Percentiles rank a stretch among this genome's conserved stretches.
phyloP scores from a whole-genome alignment of 2,797 vertebrate species.

The Bryconaethiops microstoma region DNA sequence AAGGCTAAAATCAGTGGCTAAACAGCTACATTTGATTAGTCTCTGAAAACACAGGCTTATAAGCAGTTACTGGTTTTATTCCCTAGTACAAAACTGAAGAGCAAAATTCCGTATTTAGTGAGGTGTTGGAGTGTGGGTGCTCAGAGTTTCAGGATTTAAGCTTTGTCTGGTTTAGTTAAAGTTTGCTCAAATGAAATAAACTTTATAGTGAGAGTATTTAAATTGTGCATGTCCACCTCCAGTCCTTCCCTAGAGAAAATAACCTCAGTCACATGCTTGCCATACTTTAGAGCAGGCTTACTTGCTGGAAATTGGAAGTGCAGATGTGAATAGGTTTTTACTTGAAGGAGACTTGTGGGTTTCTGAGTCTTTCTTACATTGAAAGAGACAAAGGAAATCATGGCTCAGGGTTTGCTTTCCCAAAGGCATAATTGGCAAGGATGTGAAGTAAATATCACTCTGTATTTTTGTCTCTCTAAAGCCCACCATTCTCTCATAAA shows the following conservation, averaged over 20 bases:
- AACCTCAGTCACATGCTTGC: background rate
- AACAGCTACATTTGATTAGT: too few relatives aligned
- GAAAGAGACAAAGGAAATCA: slow-evolving; percentile 33
- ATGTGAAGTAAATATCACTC: slow-evolving; percentile 13
- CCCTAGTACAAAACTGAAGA: too few relatives aligned
- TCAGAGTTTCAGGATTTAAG: background rate
- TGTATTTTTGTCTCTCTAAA: slow-evolving; percentile 12
- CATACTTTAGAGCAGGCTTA: background rate
- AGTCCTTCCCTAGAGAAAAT: background rate
- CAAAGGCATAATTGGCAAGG: slow-evolving; percentile 7
- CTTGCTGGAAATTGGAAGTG: background rate
- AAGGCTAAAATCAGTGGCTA: too few relatives aligned
- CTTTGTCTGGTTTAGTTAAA: background rate
- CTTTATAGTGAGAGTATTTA: background rate
- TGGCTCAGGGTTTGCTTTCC: slow-evolving; percentile 5
- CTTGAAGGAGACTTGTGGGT: background rate
- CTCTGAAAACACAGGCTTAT: too few relatives aligned
- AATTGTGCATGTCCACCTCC: background rate
- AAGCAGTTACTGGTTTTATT: too few relatives aligned
- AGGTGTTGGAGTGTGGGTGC: background rate
- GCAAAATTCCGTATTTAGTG: too few relatives aligned
- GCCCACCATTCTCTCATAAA: background rate
- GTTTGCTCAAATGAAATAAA: background rate
- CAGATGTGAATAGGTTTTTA: slow-evolving; percentile 30
- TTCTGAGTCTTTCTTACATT: slow-evolving; percentile 7